Conservation (phyloP, 2,113 vertebrate species). For the Rana temporaria region DNA sequence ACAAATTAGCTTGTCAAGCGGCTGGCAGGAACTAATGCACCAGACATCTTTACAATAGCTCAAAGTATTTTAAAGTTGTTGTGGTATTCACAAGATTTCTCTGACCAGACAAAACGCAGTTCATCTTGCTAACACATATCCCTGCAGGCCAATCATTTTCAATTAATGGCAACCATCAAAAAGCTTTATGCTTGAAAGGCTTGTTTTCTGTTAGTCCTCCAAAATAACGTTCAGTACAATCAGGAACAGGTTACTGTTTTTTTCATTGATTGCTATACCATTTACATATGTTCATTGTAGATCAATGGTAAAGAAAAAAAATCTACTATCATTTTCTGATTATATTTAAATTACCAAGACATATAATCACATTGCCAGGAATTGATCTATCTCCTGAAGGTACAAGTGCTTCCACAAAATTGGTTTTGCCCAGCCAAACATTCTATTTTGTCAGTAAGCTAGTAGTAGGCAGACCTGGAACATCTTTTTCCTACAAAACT, state of each 20-base stretch:
- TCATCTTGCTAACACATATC: slow-evolving; percentile 50
- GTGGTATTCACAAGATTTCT: slow-evolving; percentile 49
- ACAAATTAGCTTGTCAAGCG: slow-evolving; percentile 55
- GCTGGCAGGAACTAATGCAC: slow-evolving; percentile 37
- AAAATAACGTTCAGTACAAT: background rate
- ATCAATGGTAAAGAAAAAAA: background rate
- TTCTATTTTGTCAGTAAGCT: background rate
- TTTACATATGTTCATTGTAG: slow-evolving; percentile 9
- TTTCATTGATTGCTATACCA: background rate
- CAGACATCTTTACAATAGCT: slow-evolving; percentile 41
- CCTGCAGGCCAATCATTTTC: slow-evolving; percentile 51
- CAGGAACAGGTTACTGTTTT: background rate
- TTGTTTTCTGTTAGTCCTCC: background rate
- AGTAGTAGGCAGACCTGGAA: slow-evolving; percentile 12
- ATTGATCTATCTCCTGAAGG: background rate
- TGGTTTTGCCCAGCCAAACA: background rate
- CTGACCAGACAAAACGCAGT: slow-evolving; percentile 31
- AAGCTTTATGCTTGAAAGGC: slow-evolving; percentile 26
- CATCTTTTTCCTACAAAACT: background rate
- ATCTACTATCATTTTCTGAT: slow-evolving; percentile 3
- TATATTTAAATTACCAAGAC: slow-evolving; percentile 4
- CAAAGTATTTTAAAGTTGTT: slow-evolving; percentile 49
- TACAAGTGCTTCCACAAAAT: slow-evolving; percentile 13
- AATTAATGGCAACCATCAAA: slow-evolving; percentile 33
- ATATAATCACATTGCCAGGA: slow-evolving; percentile 8